phyloP scores from a whole-genome alignment of 2,797 vertebrate genomes.

The Lycodopsis pacificus region DNA sequence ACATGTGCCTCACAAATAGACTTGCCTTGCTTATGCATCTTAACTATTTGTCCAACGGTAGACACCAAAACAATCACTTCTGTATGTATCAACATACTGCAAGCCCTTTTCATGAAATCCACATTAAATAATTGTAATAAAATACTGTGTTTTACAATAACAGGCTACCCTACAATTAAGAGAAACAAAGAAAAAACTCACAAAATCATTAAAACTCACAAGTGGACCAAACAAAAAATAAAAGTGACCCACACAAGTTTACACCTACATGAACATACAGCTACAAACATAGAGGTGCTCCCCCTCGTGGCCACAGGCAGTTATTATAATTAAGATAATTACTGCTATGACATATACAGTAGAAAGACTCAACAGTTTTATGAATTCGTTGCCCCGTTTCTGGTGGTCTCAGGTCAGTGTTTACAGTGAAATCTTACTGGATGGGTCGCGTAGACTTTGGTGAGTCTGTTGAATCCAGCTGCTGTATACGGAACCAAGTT shows the following conservation, averaged over 20 bases:
- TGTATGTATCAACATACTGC: background rate
- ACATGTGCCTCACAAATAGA: background rate
- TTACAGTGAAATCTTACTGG: conserved; percentile 73
- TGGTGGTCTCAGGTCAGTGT: background rate
- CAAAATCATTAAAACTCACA: background rate
- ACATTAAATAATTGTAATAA: background rate
- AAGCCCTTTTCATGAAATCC: background rate
- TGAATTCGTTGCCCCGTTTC: background rate
- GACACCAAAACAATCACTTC: background rate
- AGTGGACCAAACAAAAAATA: no score
- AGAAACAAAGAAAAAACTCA: background rate
- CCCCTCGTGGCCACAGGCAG: background rate
- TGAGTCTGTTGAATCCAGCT: conserved; percentile 75
- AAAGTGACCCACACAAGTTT: background rate
- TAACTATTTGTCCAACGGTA: background rate
- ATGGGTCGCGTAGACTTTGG: conserved; percentile 81
- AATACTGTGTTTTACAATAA: background rate
- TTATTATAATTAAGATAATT: background rate
- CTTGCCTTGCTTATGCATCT: background rate
- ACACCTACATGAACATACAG: background rate
- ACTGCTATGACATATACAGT: background rate
- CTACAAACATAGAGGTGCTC: background rate
- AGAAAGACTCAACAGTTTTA: background rate
- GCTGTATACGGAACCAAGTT: conserved; percentile 81
- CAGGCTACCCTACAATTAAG: background rate